These are phyloP conservation scores for Melikaiella ostensackeni DNA, from an alignment of 2,888 invertebrate genomes.

Conservation along the genomic window DNA sequence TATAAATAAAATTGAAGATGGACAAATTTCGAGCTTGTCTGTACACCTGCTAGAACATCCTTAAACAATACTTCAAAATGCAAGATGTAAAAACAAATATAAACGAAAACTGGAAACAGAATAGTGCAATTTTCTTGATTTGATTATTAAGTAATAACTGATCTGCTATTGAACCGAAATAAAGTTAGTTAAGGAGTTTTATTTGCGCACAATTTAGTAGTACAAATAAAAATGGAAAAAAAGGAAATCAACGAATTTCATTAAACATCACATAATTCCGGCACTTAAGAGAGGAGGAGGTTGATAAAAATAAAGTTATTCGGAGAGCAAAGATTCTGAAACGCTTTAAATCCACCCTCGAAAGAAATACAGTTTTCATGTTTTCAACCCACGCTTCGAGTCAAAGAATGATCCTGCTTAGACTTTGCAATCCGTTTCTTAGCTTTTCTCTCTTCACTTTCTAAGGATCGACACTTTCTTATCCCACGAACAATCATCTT, in stretches of 20 bases:
- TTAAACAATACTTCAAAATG: too few species aligned
- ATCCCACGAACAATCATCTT: slow-evolving; percentile 49
- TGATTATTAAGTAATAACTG: background rate
- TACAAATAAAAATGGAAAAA: background rate
- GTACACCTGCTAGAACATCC: too few species aligned
- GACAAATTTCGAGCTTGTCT: too few species aligned
- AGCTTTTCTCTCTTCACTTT: slow-evolving; percentile 38
- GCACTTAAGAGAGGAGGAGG: background rate
- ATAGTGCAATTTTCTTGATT: too few species aligned
- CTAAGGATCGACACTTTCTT: slow-evolving; percentile 51
- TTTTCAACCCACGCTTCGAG: slow-evolving; percentile 20
- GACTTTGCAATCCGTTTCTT: slow-evolving; percentile 13
- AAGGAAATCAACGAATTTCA: background rate
- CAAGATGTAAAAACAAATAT: too few species aligned
- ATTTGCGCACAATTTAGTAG: background rate
- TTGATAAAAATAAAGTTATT: slow-evolving; percentile 9
- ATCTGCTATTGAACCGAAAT: too few species aligned
- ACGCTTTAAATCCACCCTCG: slow-evolving; percentile 3
- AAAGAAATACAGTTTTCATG: slow-evolving; percentile 12
- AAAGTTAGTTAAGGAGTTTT: background rate
- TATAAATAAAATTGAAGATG: too few species aligned
- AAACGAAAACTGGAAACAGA: too few species aligned
- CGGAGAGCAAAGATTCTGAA: background rate
- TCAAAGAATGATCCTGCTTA: slow-evolving; percentile 11
- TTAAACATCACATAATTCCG: background rate